phyloP scores from a whole-genome alignment of 2,888 invertebrate genomes.

The Patella caerulea region DNA sequence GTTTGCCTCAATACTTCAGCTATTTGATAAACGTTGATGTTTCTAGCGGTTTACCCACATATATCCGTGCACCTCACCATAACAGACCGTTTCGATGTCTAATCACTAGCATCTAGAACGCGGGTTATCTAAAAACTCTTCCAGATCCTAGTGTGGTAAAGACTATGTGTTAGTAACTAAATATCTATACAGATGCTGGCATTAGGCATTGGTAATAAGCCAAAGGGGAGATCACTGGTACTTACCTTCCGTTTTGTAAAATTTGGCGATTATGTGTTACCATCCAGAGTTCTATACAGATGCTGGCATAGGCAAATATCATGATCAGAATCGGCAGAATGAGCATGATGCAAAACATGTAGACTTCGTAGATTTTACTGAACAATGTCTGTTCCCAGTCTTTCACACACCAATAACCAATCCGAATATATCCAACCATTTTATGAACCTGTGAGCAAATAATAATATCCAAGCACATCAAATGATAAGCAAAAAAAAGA shows the following conservation, averaged over 20 bases:
- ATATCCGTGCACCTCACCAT: no score
- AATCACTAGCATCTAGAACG: no score
- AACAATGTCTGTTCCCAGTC: slow-evolving; percentile 68
- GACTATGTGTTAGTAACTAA: no score
- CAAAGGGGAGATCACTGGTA: not conserved
- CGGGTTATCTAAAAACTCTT: no score
- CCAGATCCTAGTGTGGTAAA: no score
- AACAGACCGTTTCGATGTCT: no score
- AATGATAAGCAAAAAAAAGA: no score
- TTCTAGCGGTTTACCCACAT: no score
- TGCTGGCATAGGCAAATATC: slow-evolving; percentile 78
- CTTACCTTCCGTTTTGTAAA: slow-evolving; percentile 34
- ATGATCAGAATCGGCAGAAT: slow-evolving; percentile 78
- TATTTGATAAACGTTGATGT: no score
- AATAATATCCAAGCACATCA: no score
- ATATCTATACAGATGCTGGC: slow-evolving; percentile 72
- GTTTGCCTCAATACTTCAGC: no score
- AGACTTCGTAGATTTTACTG: slow-evolving; percentile 75
- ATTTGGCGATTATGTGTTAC: slow-evolving; percentile 32
- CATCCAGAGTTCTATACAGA: slow-evolving; percentile 75
- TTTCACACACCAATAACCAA: slow-evolving; percentile 76
- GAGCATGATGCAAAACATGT: slow-evolving; percentile 78
- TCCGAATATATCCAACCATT: slow-evolving; percentile 30
- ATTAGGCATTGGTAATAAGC: slow-evolving; percentile 76
- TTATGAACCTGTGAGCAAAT: slow-evolving; percentile 35